Evolutionary conservation across 2,113 vertebrate genomes (phyloP), one percentile per base, ranked within the genome.

Genomic region (Nibea coibor): DNA sequence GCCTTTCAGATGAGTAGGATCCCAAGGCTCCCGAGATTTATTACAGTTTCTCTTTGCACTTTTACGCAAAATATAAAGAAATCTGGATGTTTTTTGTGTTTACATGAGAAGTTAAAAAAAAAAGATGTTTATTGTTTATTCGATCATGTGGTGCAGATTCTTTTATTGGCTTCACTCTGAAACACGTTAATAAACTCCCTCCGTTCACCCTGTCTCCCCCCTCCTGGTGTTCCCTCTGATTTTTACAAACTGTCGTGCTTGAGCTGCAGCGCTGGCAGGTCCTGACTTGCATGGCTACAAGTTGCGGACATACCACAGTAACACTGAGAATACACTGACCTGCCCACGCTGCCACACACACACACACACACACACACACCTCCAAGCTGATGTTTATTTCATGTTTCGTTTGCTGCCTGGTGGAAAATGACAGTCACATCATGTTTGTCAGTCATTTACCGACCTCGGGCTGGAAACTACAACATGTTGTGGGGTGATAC

Each of bases 181-280:
- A 31, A 45, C 57, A 59, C 35, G 10, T 4, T 16, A 80, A 51
- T 51, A 16, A 50, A 48, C 57, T 39, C 5, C 4, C 15, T 80
- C 5, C 3, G 10, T 65, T 51, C 28, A 45, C 47, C 31, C 22
- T 58, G 26, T 74, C 57, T 56, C 24, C 24, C 10, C 10, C 35
- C 45, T n/a, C 8, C 39, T 5, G 0, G 0, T 31, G 19, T 54
- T 78, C 12, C 9, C 47, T 79, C 2, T 35, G 42, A 39, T 39
- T 39, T 39, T 39, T 9, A 9, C 35, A 39, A 20, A 43, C 35
- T 56, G 17, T 56, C 19, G 35, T 42, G 50, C 53, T 57, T 56
- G 24, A 69, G 50, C 28, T 72, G 19, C 47, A 61, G 58, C n/a
- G 26, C 22, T 15, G 62, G 83, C 91, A 20, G 86, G 93, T 88